These are phyloP conservation scores for Strigamia maritima DNA, from an alignment of 2,888 invertebrate genomes.

Conservation along the genomic window DNA sequence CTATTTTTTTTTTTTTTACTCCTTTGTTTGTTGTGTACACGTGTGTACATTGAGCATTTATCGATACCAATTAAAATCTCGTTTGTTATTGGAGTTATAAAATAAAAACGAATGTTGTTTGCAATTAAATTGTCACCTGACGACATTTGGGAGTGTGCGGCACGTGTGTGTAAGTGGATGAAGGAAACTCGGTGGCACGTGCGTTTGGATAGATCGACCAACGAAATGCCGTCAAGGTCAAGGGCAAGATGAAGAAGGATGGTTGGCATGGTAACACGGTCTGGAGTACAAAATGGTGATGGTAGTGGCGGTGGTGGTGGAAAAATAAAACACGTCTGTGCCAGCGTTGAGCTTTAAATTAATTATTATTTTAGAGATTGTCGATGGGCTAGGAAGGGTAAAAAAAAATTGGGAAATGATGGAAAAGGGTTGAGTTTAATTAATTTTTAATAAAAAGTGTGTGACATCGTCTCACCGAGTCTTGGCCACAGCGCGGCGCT, in stretches of 20 bases:
- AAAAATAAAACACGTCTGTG: neutral
- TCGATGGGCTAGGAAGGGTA: too few species aligned
- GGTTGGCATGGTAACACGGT: neutral
- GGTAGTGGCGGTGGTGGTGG: neutral
- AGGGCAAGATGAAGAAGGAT: constrained; percentile 2
- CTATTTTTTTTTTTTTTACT: too few species aligned
- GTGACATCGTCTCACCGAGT: too few species aligned
- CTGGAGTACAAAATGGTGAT: too few species aligned
- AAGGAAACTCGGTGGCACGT: neutral
- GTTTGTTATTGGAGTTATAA: neutral
- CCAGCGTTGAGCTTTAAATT: neutral
- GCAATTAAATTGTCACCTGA: constrained; percentile 24
- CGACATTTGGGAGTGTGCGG: neutral
- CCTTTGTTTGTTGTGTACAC: too few species aligned
- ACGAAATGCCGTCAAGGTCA: constrained; percentile 20
- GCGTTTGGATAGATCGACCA: constrained; percentile 15
- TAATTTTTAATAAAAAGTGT: too few species aligned
- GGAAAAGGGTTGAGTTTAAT: too few species aligned
- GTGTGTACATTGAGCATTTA: neutral
- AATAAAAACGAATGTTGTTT: neutral
- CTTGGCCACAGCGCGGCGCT: too few species aligned
- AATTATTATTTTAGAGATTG: neutral
- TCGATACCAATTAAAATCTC: neutral
- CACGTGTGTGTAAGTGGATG: neutral
- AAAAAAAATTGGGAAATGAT: too few species aligned